These are phyloP conservation scores for Calliopum simillimum DNA, from an alignment of 2,888 invertebrate genomes.

Conservation along the genomic window DNA sequence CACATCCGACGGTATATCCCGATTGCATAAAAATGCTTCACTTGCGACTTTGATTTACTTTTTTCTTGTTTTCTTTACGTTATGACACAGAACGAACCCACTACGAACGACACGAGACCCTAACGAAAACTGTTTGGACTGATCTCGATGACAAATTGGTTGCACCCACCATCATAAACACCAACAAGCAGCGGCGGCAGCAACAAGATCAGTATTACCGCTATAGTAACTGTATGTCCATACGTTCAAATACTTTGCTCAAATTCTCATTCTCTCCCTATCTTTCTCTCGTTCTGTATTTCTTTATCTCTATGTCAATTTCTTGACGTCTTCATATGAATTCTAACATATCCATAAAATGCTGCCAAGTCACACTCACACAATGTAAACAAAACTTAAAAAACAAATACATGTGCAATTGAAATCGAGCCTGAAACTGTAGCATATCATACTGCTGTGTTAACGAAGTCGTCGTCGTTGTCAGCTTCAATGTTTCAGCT, in stretches of 20 bases:
- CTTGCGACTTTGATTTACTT: not conserved
- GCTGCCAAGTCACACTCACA: constrained; percentile 12
- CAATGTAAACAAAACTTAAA: constrained; percentile 11
- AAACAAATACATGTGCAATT: constrained; percentile 10
- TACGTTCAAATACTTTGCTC: not conserved
- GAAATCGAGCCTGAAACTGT: not conserved
- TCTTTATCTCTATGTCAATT: not conserved
- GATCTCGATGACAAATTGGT: constrained; percentile 53
- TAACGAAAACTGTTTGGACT: constrained; percentile 53
- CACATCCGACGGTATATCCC: constrained; percentile 9
- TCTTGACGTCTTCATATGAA: constrained; percentile 32
- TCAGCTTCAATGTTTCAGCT: not conserved
- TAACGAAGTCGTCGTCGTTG: not conserved
- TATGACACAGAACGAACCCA: constrained; percentile 32
- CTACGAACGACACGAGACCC: constrained; percentile 48
- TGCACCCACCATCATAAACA: constrained; percentile 46
- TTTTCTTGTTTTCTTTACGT: not conserved
- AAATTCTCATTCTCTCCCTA: no score
- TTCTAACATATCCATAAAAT: constrained; percentile 31
- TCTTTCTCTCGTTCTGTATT: no score
- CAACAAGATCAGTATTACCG: constrained; percentile 5
- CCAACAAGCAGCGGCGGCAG: constrained; percentile 29
- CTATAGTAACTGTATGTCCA: constrained; percentile 11
- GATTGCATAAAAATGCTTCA: constrained; percentile 1
- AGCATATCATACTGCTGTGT: not conserved